A percentile compares a stretch with the other conserved stretches of the same genome.
Conservation (phyloP, 2,888 invertebrate species). For the Zygaena filipendulae region DNA sequence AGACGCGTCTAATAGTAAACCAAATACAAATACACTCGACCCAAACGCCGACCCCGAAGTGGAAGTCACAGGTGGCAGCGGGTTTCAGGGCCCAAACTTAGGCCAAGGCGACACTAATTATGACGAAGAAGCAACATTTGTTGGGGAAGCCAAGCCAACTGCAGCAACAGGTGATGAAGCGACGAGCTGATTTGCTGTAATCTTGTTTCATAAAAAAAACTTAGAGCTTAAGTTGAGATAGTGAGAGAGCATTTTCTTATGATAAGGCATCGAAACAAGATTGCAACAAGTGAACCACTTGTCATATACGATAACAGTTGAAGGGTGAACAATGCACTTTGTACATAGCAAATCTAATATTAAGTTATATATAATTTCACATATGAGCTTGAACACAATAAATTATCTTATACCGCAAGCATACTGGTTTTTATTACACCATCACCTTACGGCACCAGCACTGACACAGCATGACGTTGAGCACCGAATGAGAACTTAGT, state of each 20-base stretch:
- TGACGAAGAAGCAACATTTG: slow-evolving; percentile 41
- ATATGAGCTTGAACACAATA: slow-evolving; percentile 57
- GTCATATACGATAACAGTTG: too few relatives aligned
- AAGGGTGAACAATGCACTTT: slow-evolving; percentile 43
- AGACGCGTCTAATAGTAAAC: slow-evolving; percentile 30
- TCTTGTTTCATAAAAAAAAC: slow-evolving; percentile 30
- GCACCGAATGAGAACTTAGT: slow-evolving; percentile 46
- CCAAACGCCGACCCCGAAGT: slow-evolving; percentile 9
- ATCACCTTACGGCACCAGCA: slow-evolving; percentile 51
- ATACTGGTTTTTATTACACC: slow-evolving; percentile 68
- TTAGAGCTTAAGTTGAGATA: too few relatives aligned
- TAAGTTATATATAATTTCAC: slow-evolving; percentile 20
- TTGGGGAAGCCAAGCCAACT: slow-evolving; percentile 36
- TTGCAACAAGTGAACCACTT: too few relatives aligned
- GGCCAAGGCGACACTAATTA: slow-evolving; percentile 16
- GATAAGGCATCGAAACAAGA: too few relatives aligned
- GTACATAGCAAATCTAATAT: slow-evolving; percentile 31
- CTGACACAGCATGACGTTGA: slow-evolving; percentile 23
- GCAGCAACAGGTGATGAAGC: slow-evolving; percentile 59
- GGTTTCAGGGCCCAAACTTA: slow-evolving; percentile 18
- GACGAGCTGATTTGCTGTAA: slow-evolving; percentile 48
- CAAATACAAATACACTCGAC: slow-evolving; percentile 20
- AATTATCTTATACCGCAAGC: slow-evolving; percentile 56
- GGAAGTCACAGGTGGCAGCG: slow-evolving; percentile 13
- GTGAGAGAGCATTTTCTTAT: neutral